Evolutionary conservation across 1,140 invertebrate species (phyloP).

Genomic region (Panagrolaimus sp.): DNA sequence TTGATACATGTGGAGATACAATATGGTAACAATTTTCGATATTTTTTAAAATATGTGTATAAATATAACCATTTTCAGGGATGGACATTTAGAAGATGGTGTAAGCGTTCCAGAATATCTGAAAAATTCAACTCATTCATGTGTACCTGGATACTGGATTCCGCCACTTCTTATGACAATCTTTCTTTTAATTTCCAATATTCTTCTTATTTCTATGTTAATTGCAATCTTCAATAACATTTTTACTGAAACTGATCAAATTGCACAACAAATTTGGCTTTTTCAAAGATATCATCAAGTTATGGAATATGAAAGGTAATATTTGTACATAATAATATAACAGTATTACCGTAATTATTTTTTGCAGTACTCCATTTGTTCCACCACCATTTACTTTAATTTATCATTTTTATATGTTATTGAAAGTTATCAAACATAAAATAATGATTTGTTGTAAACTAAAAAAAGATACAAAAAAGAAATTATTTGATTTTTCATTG

Average conservation of each 20-base stretch:
- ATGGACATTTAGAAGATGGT: neutral
- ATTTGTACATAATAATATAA: too few relatives aligned
- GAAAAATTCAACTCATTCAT: constrained; percentile 62
- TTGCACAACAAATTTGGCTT: constrained; percentile 96
- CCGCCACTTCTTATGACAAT: constrained; percentile 86
- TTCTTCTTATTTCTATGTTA: constrained; percentile 75
- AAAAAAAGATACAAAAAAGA: constrained; percentile 15
- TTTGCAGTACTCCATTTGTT: constrained; percentile 76
- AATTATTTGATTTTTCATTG: constrained; percentile 34
- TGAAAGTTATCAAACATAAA: constrained; percentile 59
- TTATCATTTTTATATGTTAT: constrained; percentile 66
- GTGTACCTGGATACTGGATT: constrained; percentile 81
- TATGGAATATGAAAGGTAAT: constrained; percentile 78
- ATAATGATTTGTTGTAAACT: constrained; percentile 11
- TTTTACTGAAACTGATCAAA: constrained; percentile 87
- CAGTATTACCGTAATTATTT: too few relatives aligned
- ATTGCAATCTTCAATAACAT: constrained; percentile 99
- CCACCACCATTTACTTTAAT: constrained; percentile 87
- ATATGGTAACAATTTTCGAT: too few relatives aligned
- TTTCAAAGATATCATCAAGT: constrained; percentile 94
- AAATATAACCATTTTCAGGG: too few relatives aligned
- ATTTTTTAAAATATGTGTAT: too few relatives aligned
- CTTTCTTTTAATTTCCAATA: constrained; percentile 89
- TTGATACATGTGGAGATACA: constrained; percentile 56
- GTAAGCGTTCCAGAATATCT: neutral